Evolutionary conservation across 2,113 vertebrate genomes (phyloP).

Genomic region (Chroicocephalus ridibundus): DNA sequence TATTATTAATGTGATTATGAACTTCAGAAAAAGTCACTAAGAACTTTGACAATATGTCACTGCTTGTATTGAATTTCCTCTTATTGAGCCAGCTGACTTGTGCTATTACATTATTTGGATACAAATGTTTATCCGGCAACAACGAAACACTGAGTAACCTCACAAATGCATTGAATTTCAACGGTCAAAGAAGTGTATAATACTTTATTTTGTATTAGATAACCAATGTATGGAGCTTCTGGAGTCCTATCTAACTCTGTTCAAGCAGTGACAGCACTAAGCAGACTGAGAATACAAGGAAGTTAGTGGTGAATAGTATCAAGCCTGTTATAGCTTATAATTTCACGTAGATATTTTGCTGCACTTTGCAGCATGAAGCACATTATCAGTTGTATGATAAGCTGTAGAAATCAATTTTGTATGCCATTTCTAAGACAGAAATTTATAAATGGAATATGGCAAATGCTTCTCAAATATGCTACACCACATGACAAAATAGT

Average conservation of each 20-base stretch:
- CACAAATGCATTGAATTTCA: neutral
- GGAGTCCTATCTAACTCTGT: neutral
- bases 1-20: neutral
- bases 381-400: neutral
- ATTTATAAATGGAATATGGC: neutral
- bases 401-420: neutral
- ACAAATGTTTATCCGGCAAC: neutral
- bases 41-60: neutral
- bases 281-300: neutral
- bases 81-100: neutral
- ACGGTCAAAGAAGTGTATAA: neutral
- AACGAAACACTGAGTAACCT: neutral
- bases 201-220: neutral
- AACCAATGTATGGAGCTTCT: neutral
- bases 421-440: neutral
- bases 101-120: neutral
- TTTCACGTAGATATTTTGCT: neutral
- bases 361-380: neutral
- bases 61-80: neutral
- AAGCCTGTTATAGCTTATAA: neutral
- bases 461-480: neutral
- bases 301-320: neutral
- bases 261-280: neutral
- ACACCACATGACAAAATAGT: neutral
- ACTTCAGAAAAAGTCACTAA: neutral